Evolutionary conservation across 2,888 invertebrate genomes (phyloP), one percentile per base, ranked within the genome.

Genomic region (Acrobasis repandana): DNA sequence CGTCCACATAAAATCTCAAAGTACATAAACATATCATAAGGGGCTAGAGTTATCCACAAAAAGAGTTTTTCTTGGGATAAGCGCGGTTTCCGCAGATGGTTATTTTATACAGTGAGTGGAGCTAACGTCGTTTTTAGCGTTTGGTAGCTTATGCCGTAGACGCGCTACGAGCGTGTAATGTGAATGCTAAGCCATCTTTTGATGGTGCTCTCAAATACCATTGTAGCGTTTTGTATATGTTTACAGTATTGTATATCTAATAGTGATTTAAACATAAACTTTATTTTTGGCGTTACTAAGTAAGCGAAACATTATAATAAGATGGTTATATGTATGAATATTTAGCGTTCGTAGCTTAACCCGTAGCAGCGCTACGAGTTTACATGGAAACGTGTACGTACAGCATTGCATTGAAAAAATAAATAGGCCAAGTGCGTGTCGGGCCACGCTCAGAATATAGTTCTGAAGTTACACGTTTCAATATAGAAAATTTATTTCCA

Each of bases 1-100:
- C 88, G 88, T 85, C 85, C 91, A 85, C 90, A 91, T 92, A 91
- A 92, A 91, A 91, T 90, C 90, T 85, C 80, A 86, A 88, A 90
- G 90, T 90, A 91, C 91, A 90, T 91, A 92, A 91, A 92, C 92
- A 91, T 92, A 91, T 91, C 90, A 90, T 92, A 91, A 91, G 87
- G 88, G 87, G 88, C 86, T 83, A 82, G 82, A 86, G 89, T 86
- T 89, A 88, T 87, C 82, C 86, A 77, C 87, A 88, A 88, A 91
- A 90, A 87, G 88, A 83, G 86, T 85, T 83, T 90, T 90, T 90
- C 86, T 86, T 74, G 74, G 83, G 90, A 90, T 90, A 86, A 88
- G 77, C 85, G 82, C 77, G 85, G 84, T 88, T 87, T 83, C 75
- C 84, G 71, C 84, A 88, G 90, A 92, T 92, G 91, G 92, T 86